Percentiles rank a stretch among this genome's conserved stretches.
phyloP scores from a whole-genome alignment of 2,888 invertebrate species.

The Ophion ellenae region DNA sequence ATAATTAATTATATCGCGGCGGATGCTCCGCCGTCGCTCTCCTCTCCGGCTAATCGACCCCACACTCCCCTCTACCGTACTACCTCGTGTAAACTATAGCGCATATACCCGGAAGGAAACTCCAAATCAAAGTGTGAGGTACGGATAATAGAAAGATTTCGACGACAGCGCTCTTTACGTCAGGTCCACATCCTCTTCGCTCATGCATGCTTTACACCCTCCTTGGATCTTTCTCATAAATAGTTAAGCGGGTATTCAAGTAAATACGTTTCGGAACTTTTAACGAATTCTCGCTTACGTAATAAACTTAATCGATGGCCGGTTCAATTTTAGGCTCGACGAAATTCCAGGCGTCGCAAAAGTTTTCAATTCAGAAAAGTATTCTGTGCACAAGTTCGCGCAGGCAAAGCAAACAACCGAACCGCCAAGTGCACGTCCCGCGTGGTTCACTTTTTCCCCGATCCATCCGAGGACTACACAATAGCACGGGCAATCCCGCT shows the following conservation, averaged over 20 bases:
- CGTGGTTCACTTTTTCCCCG: no score
- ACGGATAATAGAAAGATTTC: conserved; percentile 4
- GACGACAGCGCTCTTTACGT: background rate
- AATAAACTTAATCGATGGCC: no score
- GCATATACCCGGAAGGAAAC: background rate
- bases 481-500: background rate
- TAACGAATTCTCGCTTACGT: no score
- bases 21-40: conserved; percentile 55
- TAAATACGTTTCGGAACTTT: no score
- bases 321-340: no score
- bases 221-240: background rate
- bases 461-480: background rate
- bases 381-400: no score
- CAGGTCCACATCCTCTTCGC: background rate
- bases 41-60: background rate
- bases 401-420: no score
- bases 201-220: background rate
- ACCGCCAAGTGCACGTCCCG: no score
- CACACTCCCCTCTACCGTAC: background rate
- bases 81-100: conserved; percentile 7
- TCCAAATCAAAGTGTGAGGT: background rate
- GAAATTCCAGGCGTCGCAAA: no score
- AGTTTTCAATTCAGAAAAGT: no score
- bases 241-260: no score
- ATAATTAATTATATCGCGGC: conserved; percentile 76